phyloP scores from a whole-genome alignment of 2,113 vertebrate genomes.

The Phylloscopus trochiloides region DNA sequence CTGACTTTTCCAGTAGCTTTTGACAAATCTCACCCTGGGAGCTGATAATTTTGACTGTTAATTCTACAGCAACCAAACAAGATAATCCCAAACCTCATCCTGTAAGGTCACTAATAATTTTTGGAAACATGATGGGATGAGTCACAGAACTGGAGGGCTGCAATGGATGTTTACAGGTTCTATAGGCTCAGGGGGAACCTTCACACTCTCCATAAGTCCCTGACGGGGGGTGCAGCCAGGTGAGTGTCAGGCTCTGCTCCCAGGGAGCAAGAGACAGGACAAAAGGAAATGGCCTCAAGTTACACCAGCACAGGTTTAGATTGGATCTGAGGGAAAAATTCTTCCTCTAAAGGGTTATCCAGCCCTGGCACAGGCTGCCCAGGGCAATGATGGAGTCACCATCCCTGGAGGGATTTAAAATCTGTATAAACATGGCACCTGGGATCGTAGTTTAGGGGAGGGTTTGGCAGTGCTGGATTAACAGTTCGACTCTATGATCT shows the following conservation, averaged over 20 bases:
- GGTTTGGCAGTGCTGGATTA: background rate
- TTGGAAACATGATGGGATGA: background rate
- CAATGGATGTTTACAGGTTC: background rate
- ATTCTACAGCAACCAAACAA: background rate
- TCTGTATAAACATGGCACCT: background rate
- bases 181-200: background rate
- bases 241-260: background rate
- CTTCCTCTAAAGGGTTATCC: background rate
- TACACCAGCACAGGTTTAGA: background rate
- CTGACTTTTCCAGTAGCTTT: background rate
- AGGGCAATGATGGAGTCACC: background rate
- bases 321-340: background rate
- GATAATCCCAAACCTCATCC: background rate
- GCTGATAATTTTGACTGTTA: background rate
- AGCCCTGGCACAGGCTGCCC: background rate
- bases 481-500: background rate
- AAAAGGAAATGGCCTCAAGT: background rate
- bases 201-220: background rate
- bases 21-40: accelerated
- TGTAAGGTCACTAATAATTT: background rate
- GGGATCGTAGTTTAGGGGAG: background rate
- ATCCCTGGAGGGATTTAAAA: background rate
- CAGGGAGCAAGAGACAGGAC: background rate
- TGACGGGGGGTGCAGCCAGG: background rate
- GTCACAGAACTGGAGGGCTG: background rate